phyloP scores from a whole-genome alignment of 2,888 invertebrate genomes.

The Spicauda simplicius region DNA sequence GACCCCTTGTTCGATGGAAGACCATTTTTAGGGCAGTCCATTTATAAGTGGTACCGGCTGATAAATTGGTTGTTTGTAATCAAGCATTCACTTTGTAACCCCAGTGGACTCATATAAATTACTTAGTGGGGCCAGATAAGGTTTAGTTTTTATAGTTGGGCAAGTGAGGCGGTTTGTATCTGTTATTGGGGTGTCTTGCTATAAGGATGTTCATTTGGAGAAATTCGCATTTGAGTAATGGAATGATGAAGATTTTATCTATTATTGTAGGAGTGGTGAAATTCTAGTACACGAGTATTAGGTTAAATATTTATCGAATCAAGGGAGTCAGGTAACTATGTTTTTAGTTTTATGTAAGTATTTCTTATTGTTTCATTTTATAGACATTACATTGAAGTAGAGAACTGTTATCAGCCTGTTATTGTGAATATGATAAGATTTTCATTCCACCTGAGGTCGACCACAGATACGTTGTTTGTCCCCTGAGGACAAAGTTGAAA shows the following conservation, averaged over 20 bases:
- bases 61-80: conserved; percentile 67
- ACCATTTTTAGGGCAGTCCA: conserved; percentile 13
- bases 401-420: no score
- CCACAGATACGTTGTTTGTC: no score
- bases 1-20: conserved; percentile 17
- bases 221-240: conserved; percentile 13
- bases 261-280: not conserved
- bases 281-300: no score
- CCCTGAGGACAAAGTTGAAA: no score
- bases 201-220: conserved; percentile 23
- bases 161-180: conserved; percentile 63
- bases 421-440: no score
- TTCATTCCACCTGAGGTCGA: no score
- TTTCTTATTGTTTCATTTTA: no score
- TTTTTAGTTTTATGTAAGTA: no score
- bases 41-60: conserved; percentile 44
- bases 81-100: conserved; percentile 66
- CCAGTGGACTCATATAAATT: conserved; percentile 71
- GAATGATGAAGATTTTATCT: conserved; percentile 1
- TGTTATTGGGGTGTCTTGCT: conserved; percentile 42
- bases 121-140: conserved; percentile 75
- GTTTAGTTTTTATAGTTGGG: conserved; percentile 74
- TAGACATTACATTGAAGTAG: no score
- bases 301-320: no score
- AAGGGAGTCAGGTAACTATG: no score